phyloP scores from a whole-genome alignment of 2,797 vertebrate species.

The Molossus molossus region DNA sequence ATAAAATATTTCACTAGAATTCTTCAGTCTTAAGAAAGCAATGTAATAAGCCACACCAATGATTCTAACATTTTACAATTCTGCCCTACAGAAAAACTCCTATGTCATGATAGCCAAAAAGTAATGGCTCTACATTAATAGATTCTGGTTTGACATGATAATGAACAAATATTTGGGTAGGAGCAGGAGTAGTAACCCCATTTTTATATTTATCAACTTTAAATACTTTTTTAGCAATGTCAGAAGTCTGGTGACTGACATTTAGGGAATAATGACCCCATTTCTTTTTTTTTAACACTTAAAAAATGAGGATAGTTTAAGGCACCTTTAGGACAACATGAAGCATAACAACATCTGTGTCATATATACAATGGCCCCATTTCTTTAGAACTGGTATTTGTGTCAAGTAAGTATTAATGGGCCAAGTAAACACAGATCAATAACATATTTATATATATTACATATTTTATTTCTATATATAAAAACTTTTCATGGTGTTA shows the following conservation, averaged over 20 bases:
- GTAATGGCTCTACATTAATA: background rate
- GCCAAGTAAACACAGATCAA: background rate
- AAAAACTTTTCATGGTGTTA: conserved; percentile 7
- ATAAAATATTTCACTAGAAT: conserved; percentile 29
- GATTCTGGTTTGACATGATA: conserved; percentile 39
- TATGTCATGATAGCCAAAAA: background rate
- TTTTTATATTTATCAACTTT: conserved; percentile 57
- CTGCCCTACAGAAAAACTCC: background rate
- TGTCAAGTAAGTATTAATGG: conserved; percentile 22
- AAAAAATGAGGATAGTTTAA: too few species aligned
- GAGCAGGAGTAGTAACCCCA: background rate
- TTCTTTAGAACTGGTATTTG: conserved; percentile 47
- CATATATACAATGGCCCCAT: background rate
- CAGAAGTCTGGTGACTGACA: background rate
- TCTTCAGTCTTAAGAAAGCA: background rate
- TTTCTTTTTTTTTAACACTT: background rate
- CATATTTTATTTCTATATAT: background rate
- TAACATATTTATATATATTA: background rate
- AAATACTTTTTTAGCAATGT: conserved; percentile 13
- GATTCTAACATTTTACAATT: conserved; percentile 30
- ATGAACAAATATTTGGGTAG: background rate
- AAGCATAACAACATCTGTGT: too few species aligned
- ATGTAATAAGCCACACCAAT: conserved; percentile 14
- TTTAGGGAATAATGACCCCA: background rate
- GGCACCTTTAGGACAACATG: too few species aligned